Percentiles rank a stretch among this genome's conserved stretches.
phyloP scores from a whole-genome alignment of 2,797 vertebrate genomes.

The Poeciliopsis gracilis region DNA sequence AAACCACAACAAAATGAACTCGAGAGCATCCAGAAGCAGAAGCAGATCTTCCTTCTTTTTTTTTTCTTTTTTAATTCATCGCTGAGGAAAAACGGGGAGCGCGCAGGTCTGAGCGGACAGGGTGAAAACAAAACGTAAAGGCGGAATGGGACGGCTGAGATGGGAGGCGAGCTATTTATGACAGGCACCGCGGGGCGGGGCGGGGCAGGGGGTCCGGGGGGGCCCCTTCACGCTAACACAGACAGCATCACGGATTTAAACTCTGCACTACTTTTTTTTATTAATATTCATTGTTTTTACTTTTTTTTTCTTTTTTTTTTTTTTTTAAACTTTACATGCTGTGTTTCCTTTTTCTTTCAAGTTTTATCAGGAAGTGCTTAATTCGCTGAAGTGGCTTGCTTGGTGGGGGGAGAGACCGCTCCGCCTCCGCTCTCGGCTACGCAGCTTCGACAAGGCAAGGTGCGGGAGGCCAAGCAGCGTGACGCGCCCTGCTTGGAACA shows the following conservation, averaged over 20 bases:
- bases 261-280: slow-evolving; percentile 45
- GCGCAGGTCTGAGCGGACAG: slow-evolving; percentile 66
- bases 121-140: slow-evolving; percentile 57
- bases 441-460: slow-evolving; percentile 50
- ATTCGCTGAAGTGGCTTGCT: slow-evolving; percentile 62
- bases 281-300: not conserved
- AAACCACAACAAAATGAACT: slow-evolving; percentile 54
- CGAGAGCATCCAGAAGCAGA: slow-evolving; percentile 78
- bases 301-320: not conserved
- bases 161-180: slow-evolving; percentile 35
- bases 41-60: slow-evolving; percentile 79
- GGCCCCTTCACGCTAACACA: slow-evolving; percentile 44
- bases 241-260: slow-evolving; percentile 70
- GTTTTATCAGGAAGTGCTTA: slow-evolving; percentile 90
- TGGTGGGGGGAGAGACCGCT: slow-evolving; percentile 23
- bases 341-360: slow-evolving; percentile 79
- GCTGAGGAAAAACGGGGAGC: not conserved
- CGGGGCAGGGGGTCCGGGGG: slow-evolving; percentile 1
- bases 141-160: slow-evolving; percentile 73
- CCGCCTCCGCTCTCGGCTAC: slow-evolving; percentile 27
- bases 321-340: slow-evolving; percentile 7
- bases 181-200: slow-evolving; percentile 40
- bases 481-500: slow-evolving; percentile 17
- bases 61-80: not conserved
- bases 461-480: slow-evolving; percentile 42